These are phyloP conservation scores for Elaphurus davidianus DNA, from an alignment of 2,113 vertebrate species.

Conservation along the genomic window DNA sequence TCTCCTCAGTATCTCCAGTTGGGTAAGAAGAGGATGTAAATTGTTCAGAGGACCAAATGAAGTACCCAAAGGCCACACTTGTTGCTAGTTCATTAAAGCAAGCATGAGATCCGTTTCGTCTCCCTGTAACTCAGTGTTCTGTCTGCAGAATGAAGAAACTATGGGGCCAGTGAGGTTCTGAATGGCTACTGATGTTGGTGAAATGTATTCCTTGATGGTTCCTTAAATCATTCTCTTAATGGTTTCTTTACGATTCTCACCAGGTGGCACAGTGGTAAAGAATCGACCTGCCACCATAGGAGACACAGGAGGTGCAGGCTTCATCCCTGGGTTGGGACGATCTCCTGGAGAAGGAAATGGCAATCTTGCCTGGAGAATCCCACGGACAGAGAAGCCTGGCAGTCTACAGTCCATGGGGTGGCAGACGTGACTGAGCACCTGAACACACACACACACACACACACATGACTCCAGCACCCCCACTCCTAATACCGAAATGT, in stretches of 20 bases:
- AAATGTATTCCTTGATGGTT: not conserved
- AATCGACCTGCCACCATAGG: not conserved
- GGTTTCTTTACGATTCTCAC: not conserved
- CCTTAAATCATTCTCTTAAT: not conserved
- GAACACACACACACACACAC: not conserved
- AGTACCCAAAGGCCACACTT: not conserved
- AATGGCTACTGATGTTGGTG: not conserved
- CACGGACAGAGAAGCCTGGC: not conserved
- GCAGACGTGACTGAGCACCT: not conserved
- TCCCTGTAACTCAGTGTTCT: not conserved
- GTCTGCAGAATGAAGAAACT: not conserved
- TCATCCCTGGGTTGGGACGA: not conserved
- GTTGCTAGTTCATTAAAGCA: not conserved
- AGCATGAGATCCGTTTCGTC: not conserved
- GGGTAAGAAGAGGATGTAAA: not conserved
- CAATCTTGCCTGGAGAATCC: not conserved
- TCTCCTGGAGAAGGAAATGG: not conserved
- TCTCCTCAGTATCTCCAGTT: not conserved
- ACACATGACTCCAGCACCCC: not conserved
- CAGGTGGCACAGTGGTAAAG: not conserved
- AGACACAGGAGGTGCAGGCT: not conserved
- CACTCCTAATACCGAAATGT: not conserved
- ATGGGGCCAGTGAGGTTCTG: not conserved
- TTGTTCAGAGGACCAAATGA: not conserved
- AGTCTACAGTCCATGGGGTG: not conserved